Percentiles rank a stretch among this genome's conserved stretches.
Conservation (phyloP, 2,888 invertebrate species). For the Limnephilus rhombicus region DNA sequence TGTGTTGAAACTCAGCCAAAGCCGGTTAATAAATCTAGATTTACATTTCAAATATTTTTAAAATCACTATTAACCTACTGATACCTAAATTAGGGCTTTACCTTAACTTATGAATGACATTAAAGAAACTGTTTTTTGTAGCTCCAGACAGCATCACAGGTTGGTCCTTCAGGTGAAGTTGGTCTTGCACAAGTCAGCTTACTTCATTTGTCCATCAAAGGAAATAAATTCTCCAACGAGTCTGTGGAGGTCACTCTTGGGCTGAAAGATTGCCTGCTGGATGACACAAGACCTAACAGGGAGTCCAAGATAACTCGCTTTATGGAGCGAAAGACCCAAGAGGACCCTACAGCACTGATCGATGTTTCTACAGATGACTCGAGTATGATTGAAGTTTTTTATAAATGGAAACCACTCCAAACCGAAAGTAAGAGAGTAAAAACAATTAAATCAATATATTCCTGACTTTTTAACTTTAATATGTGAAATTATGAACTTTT, state of each 20-base stretch:
- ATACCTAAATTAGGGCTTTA: not conserved
- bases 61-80: not conserved
- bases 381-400: slow-evolving; percentile 90
- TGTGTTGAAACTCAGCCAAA: not conserved
- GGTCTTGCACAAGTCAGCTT: slow-evolving; percentile 88
- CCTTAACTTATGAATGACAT: not conserved
- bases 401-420: slow-evolving; percentile 83
- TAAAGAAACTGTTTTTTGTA: slow-evolving; percentile 42
- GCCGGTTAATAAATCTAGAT: not conserved
- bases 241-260: slow-evolving; percentile 87
- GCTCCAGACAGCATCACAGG: slow-evolving; percentile 51
- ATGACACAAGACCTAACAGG: slow-evolving; percentile 86
- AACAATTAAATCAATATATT: not conserved
- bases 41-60: not conserved
- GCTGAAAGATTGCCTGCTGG: slow-evolving; percentile 91
- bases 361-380: slow-evolving; percentile 33
- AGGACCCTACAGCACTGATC: slow-evolving; percentile 62
- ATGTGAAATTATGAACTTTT: too few species aligned
- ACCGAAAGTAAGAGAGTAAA: slow-evolving; percentile 81
- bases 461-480: not conserved
- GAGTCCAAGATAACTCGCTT: slow-evolving; percentile 82
- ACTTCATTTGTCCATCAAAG: slow-evolving; percentile 86
- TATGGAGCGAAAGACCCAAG: slow-evolving; percentile 74
- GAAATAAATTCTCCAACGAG: slow-evolving; percentile 86
- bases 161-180: slow-evolving; percentile 71